Base-by-base conservation (phyloP, 2,113 vertebrate species). In the Grantiella picta region DNA sequence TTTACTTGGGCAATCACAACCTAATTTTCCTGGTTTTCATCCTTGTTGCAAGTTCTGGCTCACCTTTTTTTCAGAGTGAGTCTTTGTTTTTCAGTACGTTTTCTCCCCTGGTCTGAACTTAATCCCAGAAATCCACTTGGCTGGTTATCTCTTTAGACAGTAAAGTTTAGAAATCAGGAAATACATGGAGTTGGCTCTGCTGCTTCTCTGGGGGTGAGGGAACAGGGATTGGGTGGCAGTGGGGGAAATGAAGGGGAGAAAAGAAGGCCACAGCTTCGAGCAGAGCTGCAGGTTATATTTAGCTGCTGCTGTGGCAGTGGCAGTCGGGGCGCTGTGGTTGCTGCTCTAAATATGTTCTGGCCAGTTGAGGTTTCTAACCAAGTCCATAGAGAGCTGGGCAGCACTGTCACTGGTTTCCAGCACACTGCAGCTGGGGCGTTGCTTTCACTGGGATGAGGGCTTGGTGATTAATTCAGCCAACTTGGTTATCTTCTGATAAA, bases 141-240 rank as follows among this genome's bases (percentile, higher is more conserved):
- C 95, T 66, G 52, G 22, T 95, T 80, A 47, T 77, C 59, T 89
- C 64, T 91, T 79, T 18, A 56, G 80, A 71, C 10, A 10, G 71
- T 93, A 71, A 94, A 84, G 60, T 90, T 94, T 86, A 89, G 82
- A 86, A 91, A 65, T 96, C 52, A 90, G 95, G 94, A 95, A 96
- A 96, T 90, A 35, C 44, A 22, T 49, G 0, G 4, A 66, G 33
- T 61, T 92, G 92, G 81, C 76, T 78, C 81, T 61, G 49, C 64
- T 73, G 75, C 77, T 79, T 80, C 45, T 76, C 38, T 0, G 0
- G 31, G 40, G 20, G 25, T 76, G 71, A 82, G 70, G 80, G 90
- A 73, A 10, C 14, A 8, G 47, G 81, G 65, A 56, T 87, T 79
- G 78, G 78, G 38, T 8, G 53, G 73, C 91, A 88, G 50, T 22